Base-by-base conservation (phyloP, 1,140 invertebrate genomes). In the Apis florea region DNA sequence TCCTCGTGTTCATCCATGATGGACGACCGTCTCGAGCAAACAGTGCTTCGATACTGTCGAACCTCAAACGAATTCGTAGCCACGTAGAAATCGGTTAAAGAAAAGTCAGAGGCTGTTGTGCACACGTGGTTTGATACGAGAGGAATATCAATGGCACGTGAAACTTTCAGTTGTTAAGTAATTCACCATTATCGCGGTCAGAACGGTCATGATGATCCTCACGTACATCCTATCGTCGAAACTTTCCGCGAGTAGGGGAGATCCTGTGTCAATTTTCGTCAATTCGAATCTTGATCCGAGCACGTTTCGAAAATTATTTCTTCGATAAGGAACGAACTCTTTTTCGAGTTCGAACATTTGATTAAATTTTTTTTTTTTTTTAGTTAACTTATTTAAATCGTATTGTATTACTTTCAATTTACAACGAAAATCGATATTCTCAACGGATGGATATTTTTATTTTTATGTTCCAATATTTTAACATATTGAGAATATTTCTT, bases 91-190 rank as follows among this genome's bases (percentile, higher is more conserved):
- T 88, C 78, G 76, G 71, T n/a, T 59, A 79, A 85, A 68, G 83
- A 84, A 79, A 85, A 83, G 63, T 70, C 71, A 40, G 81, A 83
- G 58, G 12, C 49, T 26, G 11, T 1, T 53, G 6, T 26, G n/a
- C n/a, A 24, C 64, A 73, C 81, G 51, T 70, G 67, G 56, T 47
- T 31, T 21, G 40, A 8, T 78, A 80, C 74, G 83, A 85, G 54
- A 19, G n/a, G 91, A 91, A 92, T 92, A 88, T 87, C 79, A 92
- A 93, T 89, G 66, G 66, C 85, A 82, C 85, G 83, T 89, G 77
- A 89, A 93, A 93, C 91, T 93, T 90, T 90, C 87, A 82, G 80
- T 53, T 75, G 75, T 92, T 92, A 90, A 88, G 89, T 92, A 93
- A 93, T 91, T 88, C 83, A 47, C 72, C n/a, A n/a, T 63, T 51